Evolutionary conservation across 2,888 invertebrate species (phyloP).

Genomic region (Dasysyrphus albostriatus): DNA sequence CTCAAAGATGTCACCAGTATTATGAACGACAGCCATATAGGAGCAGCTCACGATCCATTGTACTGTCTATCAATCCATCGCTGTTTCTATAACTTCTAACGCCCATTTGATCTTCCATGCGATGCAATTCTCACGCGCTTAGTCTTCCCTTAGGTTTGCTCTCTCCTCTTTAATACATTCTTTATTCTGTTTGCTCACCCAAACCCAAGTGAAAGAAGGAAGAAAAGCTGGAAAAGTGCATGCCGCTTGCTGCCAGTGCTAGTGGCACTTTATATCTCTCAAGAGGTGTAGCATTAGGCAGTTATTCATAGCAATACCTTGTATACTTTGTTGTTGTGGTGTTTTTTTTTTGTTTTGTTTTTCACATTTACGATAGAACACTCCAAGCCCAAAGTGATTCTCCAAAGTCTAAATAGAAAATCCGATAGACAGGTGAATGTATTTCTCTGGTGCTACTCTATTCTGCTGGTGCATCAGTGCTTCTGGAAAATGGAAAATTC

Average conservation of each 20-base stretch:
- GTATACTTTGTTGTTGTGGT: conserved; percentile 28
- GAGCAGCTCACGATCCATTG: conserved; percentile 53
- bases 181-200: neutral
- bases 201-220: conserved; percentile 13
- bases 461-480: neutral
- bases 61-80: conserved; percentile 61
- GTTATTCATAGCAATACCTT: conserved; percentile 30
- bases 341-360: conserved; percentile 31
- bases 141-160: neutral
- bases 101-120: conserved; percentile 64
- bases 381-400: conserved; percentile 19
- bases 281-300: conserved; percentile 9
- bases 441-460: conserved; percentile 23
- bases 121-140: conserved; percentile 51
- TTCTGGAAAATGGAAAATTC: conserved; percentile 48
- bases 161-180: conserved; percentile 1
- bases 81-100: conserved; percentile 53
- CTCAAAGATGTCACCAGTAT: conserved; percentile 44
- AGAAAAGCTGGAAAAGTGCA: conserved; percentile 17
- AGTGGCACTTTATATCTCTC: conserved; percentile 15
- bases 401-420: conserved; percentile 48
- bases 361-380: conserved; percentile 60
- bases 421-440: conserved; percentile 74
- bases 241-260: conserved; percentile 3
- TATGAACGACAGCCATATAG: conserved; percentile 29